phyloP scores from a whole-genome alignment of 1,140 invertebrate species.

The Danaus melanippus region DNA sequence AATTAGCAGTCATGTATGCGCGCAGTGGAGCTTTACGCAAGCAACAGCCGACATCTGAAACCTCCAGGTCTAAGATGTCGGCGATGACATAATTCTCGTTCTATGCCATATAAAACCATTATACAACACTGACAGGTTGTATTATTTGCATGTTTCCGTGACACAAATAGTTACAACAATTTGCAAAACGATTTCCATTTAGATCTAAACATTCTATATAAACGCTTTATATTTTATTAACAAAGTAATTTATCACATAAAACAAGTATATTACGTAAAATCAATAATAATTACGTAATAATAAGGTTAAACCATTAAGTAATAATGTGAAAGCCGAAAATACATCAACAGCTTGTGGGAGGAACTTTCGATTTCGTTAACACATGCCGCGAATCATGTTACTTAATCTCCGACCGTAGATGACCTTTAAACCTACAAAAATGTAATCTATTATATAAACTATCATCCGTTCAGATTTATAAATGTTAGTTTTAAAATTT shows the following conservation, averaged over 20 bases:
- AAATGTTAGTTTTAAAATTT: constrained; percentile 6
- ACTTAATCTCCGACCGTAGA: constrained; percentile 26
- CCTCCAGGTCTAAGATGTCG: constrained; percentile 17
- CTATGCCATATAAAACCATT: constrained; percentile 22
- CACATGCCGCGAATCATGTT: constrained; percentile 31
- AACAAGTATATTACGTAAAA: constrained; percentile 21
- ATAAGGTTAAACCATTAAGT: constrained; percentile 55
- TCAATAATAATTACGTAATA: constrained; percentile 27
- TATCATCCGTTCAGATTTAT: constrained; percentile 14
- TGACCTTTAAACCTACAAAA: constrained; percentile 37
- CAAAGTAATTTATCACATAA: constrained; percentile 13
- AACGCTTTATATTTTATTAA: constrained; percentile 1
- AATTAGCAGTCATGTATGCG: constrained; percentile 26
- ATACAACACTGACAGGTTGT: constrained; percentile 25
- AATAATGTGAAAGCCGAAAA: constrained; percentile 52
- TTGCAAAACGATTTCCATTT: constrained; percentile 1
- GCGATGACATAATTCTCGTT: constrained; percentile 40
- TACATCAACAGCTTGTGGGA: constrained; percentile 40
- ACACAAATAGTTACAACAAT: constrained; percentile 4
- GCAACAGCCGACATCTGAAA: constrained; percentile 25
- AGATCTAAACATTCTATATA: constrained; percentile 7
- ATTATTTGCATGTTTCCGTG: constrained; percentile 16
- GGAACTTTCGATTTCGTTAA: constrained; percentile 56
- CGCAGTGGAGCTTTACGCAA: constrained; percentile 28
- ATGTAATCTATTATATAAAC: constrained; percentile 10